Conservation (phyloP, 1,140 invertebrate genomes). For the Stratiolaelaps scimitus region DNA sequence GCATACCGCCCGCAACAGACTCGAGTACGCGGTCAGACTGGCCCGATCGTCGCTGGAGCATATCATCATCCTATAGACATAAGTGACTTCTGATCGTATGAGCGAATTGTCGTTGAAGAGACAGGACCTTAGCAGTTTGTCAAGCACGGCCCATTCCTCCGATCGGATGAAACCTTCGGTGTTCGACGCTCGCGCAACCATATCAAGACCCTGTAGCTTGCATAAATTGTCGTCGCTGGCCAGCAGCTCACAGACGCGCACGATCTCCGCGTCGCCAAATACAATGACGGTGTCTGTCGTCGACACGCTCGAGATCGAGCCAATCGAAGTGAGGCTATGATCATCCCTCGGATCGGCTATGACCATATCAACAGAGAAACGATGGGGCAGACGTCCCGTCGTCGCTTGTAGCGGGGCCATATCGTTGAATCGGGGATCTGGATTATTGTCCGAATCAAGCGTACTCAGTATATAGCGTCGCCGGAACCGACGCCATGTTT, state of each 20-base stretch:
- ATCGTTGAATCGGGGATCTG: too few species aligned
- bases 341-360: neutral
- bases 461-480: neutral
- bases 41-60: conserved; percentile 10
- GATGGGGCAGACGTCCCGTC: neutral
- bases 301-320: conserved; percentile 21
- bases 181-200: conserved; percentile 2
- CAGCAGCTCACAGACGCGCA: conserved; percentile 16
- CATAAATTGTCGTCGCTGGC: conserved; percentile 2
- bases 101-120: conserved; percentile 13
- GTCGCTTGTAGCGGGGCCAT: neutral
- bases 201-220: conserved; percentile 16
- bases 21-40: conserved; percentile 2
- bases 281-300: conserved; percentile 22
- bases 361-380: conserved; percentile 3
- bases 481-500: conserved; percentile 12
- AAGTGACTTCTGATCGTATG: conserved; percentile 12
- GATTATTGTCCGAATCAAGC: neutral
- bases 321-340: conserved; percentile 16
- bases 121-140: neutral
- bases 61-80: conserved; percentile 1
- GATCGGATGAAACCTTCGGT: conserved; percentile 5
- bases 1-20: conserved; percentile 3
- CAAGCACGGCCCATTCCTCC: conserved; percentile 10
- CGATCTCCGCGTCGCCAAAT: conserved; percentile 3